phyloP scores from a whole-genome alignment of 2,888 invertebrate species.

The Limenitis camilla region DNA sequence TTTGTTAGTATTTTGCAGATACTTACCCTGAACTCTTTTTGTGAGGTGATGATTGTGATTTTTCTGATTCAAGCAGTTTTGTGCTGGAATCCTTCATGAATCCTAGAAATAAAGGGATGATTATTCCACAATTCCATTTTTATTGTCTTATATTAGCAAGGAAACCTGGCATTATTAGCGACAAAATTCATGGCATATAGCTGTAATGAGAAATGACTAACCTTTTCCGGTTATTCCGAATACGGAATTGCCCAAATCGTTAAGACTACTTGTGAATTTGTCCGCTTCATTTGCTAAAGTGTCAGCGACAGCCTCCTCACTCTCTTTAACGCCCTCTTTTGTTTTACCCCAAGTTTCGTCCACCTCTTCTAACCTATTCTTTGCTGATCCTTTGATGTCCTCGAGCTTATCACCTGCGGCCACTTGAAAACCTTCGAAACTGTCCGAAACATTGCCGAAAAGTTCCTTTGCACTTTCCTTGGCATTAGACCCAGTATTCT shows the following conservation, averaged over 20 bases:
- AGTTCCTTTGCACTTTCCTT: constrained; percentile 48
- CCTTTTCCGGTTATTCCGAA: constrained; percentile 69
- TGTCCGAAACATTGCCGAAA: constrained; percentile 50
- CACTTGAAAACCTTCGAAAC: constrained; percentile 65
- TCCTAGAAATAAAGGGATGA: constrained; percentile 35
- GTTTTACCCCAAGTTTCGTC: constrained; percentile 45
- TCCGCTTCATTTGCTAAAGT: constrained; percentile 53
- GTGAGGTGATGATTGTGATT: constrained; percentile 59
- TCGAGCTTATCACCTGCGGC: constrained; percentile 63
- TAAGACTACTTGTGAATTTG: constrained; percentile 59
- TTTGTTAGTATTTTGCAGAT: neutral
- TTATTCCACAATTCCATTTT: neutral
- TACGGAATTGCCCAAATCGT: constrained; percentile 63
- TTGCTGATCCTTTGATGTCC: constrained; percentile 48
- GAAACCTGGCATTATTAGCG: constrained; percentile 6
- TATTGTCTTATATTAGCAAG: constrained; percentile 7
- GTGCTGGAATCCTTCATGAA: constrained; percentile 67
- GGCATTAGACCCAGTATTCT: constrained; percentile 36
- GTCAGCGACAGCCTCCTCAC: constrained; percentile 39
- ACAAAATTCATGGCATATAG: neutral
- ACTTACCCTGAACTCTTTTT: constrained; percentile 69
- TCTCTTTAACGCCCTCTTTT: constrained; percentile 34
- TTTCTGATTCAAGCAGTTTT: constrained; percentile 65
- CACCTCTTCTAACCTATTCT: constrained; percentile 42
- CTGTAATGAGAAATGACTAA: constrained; percentile 26